phyloP scores from a whole-genome alignment of 2,113 vertebrate species.

The Camarhynchus parvulus region DNA sequence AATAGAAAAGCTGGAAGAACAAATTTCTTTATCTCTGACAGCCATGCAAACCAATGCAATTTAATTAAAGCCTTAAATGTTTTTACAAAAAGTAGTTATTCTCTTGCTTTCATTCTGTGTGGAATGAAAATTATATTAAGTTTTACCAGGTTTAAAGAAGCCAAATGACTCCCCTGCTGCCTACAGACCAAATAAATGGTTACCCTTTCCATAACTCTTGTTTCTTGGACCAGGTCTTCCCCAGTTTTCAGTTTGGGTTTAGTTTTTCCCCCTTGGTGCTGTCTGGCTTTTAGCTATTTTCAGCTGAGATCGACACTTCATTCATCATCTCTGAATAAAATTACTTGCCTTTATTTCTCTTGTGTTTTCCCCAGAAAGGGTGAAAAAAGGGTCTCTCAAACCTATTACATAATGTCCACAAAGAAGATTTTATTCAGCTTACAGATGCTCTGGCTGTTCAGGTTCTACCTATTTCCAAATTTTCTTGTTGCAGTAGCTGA shows the following conservation, averaged over 20 bases:
- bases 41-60: not conserved
- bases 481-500: not conserved
- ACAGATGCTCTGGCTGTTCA: not conserved
- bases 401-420: not conserved
- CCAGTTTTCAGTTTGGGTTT: not conserved
- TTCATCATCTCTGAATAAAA: not conserved
- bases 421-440: not conserved
- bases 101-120: not conserved
- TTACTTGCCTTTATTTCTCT: not conserved
- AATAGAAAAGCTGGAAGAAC: not conserved
- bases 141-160: not conserved
- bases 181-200: not conserved
- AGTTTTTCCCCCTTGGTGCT: not conserved
- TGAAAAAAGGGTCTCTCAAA: not conserved
- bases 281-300: not conserved
- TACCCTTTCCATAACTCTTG: not conserved
- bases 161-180: rapidly evolving
- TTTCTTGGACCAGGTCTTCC: not conserved
- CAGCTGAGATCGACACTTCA: not conserved
- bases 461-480: not conserved
- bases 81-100: not conserved
- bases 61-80: not conserved
- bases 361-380: not conserved
- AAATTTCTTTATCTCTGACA: not conserved
- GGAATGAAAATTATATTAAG: not conserved